Conservation (phyloP, 2,797 vertebrate genomes). For the Hoplostethus atlanticus region DNA sequence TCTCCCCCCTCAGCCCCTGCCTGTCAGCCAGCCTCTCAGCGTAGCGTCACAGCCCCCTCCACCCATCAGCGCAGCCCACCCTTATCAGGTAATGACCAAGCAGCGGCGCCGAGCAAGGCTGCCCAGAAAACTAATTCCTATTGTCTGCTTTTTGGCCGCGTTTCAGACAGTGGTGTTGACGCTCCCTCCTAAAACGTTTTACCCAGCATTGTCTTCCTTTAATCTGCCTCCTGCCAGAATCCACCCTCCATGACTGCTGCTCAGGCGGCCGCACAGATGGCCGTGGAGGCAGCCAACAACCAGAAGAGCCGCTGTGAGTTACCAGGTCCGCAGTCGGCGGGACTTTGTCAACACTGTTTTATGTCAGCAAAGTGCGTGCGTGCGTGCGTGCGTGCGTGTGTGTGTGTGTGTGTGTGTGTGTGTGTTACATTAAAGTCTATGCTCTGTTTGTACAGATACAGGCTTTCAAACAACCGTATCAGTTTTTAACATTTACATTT, state of each 20-base stretch:
- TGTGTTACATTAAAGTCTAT: not conserved
- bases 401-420: slow-evolving; percentile 9
- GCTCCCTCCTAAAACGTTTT: slow-evolving; percentile 47
- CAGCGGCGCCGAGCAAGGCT: slow-evolving; percentile 29
- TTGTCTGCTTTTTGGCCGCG: slow-evolving; percentile 40
- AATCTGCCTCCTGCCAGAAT: slow-evolving; percentile 67
- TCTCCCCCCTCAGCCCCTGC: slow-evolving; percentile 81
- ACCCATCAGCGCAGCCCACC: slow-evolving; percentile 69
- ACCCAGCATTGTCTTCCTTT: slow-evolving; percentile 58
- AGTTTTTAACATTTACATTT: not conserved
- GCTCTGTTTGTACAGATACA: not conserved
- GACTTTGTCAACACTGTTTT: slow-evolving; percentile 31
- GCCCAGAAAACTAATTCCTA: slow-evolving; percentile 44
- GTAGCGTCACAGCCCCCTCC: slow-evolving; percentile 76
- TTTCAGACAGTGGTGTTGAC: slow-evolving; percentile 49
- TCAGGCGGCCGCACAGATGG: slow-evolving; percentile 89
- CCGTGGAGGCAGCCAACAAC: slow-evolving; percentile 88
- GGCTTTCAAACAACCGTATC: not conserved
- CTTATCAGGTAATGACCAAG: slow-evolving; percentile 76
- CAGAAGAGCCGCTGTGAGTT: slow-evolving; percentile 92
- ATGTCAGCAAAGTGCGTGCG: slow-evolving; percentile 34
- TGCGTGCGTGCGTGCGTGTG: slow-evolving; percentile 22
- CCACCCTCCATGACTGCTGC: slow-evolving; percentile 82
- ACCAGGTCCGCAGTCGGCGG: not conserved
- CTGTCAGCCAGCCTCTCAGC: slow-evolving; percentile 70